phyloP scores from a whole-genome alignment of 2,888 invertebrate genomes.

The Orgyia antiqua region DNA sequence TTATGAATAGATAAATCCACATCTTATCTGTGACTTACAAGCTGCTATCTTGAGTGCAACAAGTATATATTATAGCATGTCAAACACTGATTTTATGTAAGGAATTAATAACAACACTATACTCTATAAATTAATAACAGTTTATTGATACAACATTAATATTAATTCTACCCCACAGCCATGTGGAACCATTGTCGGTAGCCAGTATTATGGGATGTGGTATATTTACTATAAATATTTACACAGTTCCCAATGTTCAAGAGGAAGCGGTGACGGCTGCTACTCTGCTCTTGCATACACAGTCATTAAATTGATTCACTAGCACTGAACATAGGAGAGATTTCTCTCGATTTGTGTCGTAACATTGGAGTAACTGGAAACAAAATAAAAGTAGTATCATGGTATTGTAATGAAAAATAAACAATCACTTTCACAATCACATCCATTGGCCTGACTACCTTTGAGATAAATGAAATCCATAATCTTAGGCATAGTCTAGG shows the following conservation, averaged over 20 bases:
- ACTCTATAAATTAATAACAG: no score
- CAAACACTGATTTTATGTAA: no score
- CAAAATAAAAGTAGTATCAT: background rate
- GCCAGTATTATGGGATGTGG: constrained; percentile 35
- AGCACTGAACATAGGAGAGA: constrained; percentile 66
- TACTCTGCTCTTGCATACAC: constrained; percentile 69
- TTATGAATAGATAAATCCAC: no score
- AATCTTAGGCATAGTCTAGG: no score
- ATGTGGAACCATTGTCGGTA: constrained; percentile 14
- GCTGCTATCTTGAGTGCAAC: no score
- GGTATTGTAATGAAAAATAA: no score
- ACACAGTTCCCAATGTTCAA: constrained; percentile 36
- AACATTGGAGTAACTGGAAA: constrained; percentile 68
- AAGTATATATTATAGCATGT: no score
- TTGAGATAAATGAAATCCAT: no score
- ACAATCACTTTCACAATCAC: no score
- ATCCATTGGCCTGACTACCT: no score
- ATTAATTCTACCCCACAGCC: constrained; percentile 52
- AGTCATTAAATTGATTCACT: constrained; percentile 74
- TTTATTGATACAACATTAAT: constrained; percentile 70
- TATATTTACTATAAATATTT: constrained; percentile 32
- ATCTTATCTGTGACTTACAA: no score
- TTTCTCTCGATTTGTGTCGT: constrained; percentile 62
- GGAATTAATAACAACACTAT: no score
- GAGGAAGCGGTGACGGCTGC: constrained; percentile 60